These are phyloP conservation scores for Burhinus bistriatus DNA, from an alignment of 2,113 vertebrate genomes.

Conservation along the genomic window DNA sequence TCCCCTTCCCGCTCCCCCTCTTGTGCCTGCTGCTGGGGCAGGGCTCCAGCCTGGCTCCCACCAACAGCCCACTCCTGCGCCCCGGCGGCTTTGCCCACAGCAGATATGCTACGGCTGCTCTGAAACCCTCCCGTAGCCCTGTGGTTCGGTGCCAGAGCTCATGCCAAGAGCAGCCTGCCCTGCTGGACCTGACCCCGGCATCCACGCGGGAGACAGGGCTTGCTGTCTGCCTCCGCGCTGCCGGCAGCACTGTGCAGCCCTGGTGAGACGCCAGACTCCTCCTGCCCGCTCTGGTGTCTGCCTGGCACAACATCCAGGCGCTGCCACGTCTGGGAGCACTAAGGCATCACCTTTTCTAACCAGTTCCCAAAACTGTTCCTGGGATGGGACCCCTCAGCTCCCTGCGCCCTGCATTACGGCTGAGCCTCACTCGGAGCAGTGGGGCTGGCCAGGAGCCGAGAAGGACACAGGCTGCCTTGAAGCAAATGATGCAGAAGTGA, in stretches of 20 bases:
- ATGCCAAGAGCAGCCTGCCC: background rate
- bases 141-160: background rate
- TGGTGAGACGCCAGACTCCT: background rate
- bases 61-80: background rate
- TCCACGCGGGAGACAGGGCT: background rate
- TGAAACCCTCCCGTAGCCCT: background rate
- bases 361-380: background rate
- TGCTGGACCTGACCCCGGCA: accelerated
- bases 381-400: background rate
- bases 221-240: background rate
- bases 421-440: accelerated
- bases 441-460: accelerated
- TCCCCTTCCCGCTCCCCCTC: background rate
- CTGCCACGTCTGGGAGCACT: background rate
- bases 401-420: background rate
- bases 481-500: background rate
- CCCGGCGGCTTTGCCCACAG: background rate
- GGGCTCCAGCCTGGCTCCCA: background rate
- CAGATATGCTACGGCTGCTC: background rate
- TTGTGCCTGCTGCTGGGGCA: background rate
- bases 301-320: background rate
- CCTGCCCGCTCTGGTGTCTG: background rate
- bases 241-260: too few relatives aligned
- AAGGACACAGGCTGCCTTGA: background rate
- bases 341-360: background rate